Evolutionary conservation across 2,797 vertebrate genomes (phyloP).

Genomic region (Acanthopagrus latus): DNA sequence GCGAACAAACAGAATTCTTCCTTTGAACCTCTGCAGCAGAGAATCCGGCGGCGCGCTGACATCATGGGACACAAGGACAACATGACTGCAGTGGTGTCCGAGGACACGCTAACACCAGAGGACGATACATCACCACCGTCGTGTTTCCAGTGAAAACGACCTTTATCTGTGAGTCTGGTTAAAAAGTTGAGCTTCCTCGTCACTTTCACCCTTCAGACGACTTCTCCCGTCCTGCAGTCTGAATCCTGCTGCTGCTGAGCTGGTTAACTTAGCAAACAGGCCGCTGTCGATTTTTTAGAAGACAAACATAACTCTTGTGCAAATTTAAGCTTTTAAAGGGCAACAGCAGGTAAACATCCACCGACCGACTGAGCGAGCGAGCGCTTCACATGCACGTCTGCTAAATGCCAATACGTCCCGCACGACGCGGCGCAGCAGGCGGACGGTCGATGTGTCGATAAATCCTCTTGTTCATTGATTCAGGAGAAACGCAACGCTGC

Average conservation of each 20-base stretch:
- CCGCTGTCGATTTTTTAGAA: background rate
- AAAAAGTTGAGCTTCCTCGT: background rate
- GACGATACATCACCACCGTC: conserved; percentile 14
- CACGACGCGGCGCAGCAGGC: background rate
- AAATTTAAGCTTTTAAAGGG: background rate
- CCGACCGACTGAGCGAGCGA: background rate
- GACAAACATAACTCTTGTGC: background rate
- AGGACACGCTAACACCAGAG: conserved; percentile 1
- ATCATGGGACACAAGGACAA: background rate
- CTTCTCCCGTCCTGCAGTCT: background rate
- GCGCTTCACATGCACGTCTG: background rate
- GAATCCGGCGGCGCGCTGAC: accelerated
- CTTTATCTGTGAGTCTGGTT: background rate
- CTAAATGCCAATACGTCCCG: background rate
- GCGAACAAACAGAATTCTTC: background rate
- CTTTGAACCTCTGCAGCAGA: background rate
- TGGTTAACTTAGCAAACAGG: background rate
- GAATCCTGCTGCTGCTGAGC: background rate
- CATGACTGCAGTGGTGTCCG: background rate
- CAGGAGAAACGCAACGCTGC: background rate
- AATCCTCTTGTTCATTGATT: conserved; percentile 1
- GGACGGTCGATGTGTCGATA: background rate
- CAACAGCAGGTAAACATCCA: background rate
- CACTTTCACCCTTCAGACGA: background rate
- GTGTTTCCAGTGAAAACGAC: background rate